Evolutionary conservation across 2,888 invertebrate genomes (phyloP).

Genomic region (Meteorus colon): DNA sequence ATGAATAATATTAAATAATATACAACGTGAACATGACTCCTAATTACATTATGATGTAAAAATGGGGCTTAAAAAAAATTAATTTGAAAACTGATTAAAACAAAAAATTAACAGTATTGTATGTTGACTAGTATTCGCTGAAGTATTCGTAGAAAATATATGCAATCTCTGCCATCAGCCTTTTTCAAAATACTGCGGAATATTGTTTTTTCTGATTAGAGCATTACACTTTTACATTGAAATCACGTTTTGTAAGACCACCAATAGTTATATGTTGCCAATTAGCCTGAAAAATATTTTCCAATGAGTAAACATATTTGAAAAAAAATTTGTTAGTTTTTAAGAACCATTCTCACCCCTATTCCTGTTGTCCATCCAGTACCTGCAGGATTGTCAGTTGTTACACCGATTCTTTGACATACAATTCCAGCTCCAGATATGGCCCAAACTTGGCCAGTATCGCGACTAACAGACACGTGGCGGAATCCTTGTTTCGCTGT

Average conservation of each 20-base stretch:
- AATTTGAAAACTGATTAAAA: neutral
- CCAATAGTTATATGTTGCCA: conserved; percentile 68
- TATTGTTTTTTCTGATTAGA: conserved; percentile 29
- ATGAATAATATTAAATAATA: neutral
- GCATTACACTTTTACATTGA: conserved; percentile 50
- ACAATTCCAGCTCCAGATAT: conserved; percentile 82
- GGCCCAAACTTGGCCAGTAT: conserved; percentile 83
- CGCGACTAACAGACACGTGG: conserved; percentile 80
- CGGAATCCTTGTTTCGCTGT: conserved; percentile 77
- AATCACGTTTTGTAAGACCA: conserved; percentile 54
- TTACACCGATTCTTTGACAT: conserved; percentile 84
- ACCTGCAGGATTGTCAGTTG: conserved; percentile 82
- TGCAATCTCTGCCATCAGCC: conserved; percentile 3
- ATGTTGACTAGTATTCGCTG: conserved; percentile 27
- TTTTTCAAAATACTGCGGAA: conserved; percentile 48
- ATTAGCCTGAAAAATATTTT: conserved; percentile 63
- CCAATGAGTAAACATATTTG: conserved; percentile 24
- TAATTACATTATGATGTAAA: neutral
- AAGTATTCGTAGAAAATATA: conserved; percentile 12
- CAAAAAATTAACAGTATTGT: neutral
- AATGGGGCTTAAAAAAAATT: neutral
- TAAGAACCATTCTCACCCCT: conserved; percentile 70
- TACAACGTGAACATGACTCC: neutral
- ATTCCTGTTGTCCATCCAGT: conserved; percentile 86
- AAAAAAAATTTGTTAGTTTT: neutral